phyloP scores from a whole-genome alignment of 2,888 invertebrate genomes.

The Heterodera filipjevi region DNA sequence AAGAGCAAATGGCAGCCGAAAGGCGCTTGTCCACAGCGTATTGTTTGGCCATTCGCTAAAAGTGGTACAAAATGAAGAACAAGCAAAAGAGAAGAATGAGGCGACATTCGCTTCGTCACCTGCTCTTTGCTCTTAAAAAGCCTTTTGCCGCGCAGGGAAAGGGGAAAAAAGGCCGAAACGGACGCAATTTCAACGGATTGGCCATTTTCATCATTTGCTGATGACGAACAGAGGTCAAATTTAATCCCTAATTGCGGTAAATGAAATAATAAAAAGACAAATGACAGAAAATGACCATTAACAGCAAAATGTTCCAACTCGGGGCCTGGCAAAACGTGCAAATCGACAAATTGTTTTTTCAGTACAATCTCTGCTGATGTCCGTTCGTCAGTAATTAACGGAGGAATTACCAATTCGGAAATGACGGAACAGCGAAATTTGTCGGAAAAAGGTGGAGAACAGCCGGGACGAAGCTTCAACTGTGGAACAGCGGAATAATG shows the following conservation, averaged over 20 bases:
- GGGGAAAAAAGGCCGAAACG: conserved; percentile 27
- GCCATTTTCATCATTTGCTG: background rate
- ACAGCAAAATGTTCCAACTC: conserved; percentile 21
- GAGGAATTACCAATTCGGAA: conserved; percentile 9
- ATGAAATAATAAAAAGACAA: background rate
- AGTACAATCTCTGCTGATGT: background rate
- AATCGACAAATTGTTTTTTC: conserved; percentile 8
- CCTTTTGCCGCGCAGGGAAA: conserved; percentile 28
- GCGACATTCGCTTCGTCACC: background rate
- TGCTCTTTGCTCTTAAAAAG: conserved; percentile 32
- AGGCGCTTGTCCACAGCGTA: conserved; percentile 17
- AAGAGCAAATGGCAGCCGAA: background rate
- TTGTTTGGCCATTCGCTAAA: conserved; percentile 9
- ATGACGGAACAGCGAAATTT: conserved; percentile 6
- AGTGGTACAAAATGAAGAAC: too few species aligned
- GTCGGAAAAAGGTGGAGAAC: background rate
- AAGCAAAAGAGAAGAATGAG: background rate
- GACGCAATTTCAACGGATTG: background rate
- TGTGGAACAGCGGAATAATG: background rate
- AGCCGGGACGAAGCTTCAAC: background rate
- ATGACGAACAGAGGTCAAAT: conserved; percentile 31
- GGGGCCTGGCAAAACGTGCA: conserved; percentile 17
- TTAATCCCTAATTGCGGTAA: conserved; percentile 13
- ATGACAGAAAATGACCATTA: background rate
- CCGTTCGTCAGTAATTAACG: background rate